Percentiles rank a stretch among this genome's conserved stretches.
These are phyloP conservation scores for Xenopus borealis DNA, from an alignment of 2,113 vertebrate genomes.

Conservation along the genomic window DNA sequence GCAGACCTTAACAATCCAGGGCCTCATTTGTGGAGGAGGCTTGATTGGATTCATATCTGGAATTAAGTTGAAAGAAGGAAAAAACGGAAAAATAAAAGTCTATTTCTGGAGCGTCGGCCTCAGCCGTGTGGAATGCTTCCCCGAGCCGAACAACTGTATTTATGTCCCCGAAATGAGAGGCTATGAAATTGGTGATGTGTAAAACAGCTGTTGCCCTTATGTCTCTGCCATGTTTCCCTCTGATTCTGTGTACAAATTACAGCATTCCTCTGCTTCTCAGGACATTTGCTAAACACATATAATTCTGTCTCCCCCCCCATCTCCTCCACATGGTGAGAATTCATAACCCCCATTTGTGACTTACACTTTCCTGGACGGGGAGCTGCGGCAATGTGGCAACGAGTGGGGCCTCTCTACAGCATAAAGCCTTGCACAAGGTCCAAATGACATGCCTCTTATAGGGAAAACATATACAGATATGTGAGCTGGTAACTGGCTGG, in stretches of 20 bases:
- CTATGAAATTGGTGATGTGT: conserved; percentile 10
- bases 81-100: background rate
- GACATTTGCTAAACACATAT: background rate
- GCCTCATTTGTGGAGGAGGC: background rate
- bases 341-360: background rate
- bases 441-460: too few relatives aligned
- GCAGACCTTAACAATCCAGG: too few relatives aligned
- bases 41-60: background rate
- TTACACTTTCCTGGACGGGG: background rate
- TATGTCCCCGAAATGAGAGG: conserved; percentile 25
- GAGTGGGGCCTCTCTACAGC: too few relatives aligned
- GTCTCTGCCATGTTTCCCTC: background rate
- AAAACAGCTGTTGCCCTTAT: conserved; percentile 11
- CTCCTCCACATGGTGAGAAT: background rate
- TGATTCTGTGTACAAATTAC: conserved; percentile 15
- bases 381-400: too few relatives aligned
- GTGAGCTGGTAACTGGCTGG: too few relatives aligned
- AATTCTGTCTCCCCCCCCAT: too few relatives aligned
- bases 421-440: too few relatives aligned
- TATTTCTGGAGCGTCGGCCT: background rate
- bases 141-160: conserved; percentile 4
- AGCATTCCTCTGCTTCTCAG: background rate
- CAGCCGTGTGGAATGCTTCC: conserved; percentile 10
- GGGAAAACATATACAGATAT: too few relatives aligned
- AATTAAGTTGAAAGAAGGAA: background rate